Evolutionary conservation across 2,888 invertebrate genomes (phyloP), one percentile per base, ranked within the genome.

Genomic region (Netelia melanura): DNA sequence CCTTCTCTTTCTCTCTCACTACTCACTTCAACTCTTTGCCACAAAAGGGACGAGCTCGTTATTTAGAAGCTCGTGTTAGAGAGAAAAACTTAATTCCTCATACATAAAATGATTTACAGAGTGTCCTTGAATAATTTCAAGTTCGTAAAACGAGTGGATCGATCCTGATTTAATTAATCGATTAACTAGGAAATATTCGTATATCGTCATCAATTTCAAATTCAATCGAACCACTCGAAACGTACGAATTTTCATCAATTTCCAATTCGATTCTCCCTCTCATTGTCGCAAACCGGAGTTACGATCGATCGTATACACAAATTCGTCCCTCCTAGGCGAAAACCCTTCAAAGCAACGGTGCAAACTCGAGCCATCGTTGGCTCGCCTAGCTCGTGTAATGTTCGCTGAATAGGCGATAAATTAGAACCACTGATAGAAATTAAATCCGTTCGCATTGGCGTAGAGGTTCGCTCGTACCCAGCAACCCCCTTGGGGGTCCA

Each of bases 361-460:
- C 14, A 58, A 30, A 17, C 11, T 67, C 61, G 56, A 52, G 62
- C 14, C 43, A 65, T 54, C 64, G 68, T 38, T 38, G 38, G 38
- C 6, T 38, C 38, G 58, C 58, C 78, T 43, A 52, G 54, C 74
- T 67, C 67, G 56, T 82, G 70, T 77, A 76, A 79, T 79, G 67
- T 44, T 80, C 79, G 81, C 81, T 86, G 87, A 90, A 90, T 87
- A 88, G 89, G 89, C 89, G 88, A 92, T 92, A 92, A 92, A 91
- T 92, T 91, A 90, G 88, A 88, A 85, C 88, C 88, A 90, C 90
- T 91, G 90, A 91, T 91, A 91, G 91, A 92, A 92, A 92, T 92
- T 90, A 92, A 92, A 92, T 92, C 90, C 89, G 89, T 86, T 88
- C 83, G 85, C 88, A 87, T 89, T 88, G 86, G 88, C 88, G 87